Base-by-base conservation (phyloP, 2,113 vertebrate species). In the Rousettus leschenaultii region DNA sequence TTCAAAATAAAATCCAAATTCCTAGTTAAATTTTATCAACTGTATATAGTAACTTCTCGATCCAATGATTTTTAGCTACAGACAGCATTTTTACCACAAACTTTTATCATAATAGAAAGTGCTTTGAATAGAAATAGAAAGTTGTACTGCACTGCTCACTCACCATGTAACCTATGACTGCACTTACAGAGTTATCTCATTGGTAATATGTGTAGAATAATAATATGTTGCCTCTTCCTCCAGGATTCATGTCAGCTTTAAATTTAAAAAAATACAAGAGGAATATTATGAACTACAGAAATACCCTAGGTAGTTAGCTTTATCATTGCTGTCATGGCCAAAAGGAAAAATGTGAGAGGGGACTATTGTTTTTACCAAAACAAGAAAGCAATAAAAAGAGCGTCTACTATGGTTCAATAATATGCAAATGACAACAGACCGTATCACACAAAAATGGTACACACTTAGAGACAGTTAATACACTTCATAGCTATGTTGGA, bases 1-100 rank as follows among this genome's bases (percentile, higher is more conserved):
- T 87, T 96, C 75, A 59, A 94, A 87, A 59, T 79, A 71, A 84
- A 92, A 79, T 84, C 7, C 59, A 78, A 92, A 89, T 68, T 94
- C 5, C 33, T 91, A 70, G 51, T 91, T 89, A 91, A 86, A 13
- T 92, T 79, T 86, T 83, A 80, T 90, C 53, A 90, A 51, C 35
- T 78, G 3, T 74, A 57, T 66, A 83, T 28, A 79, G 19, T 33
- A 68, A 77, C 48, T 92, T 95, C 51, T 92, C 71, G 70, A 59
- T 35, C 6, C 5, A 78, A 10, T 51, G 26, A 1, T 89, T 73
- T 77, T 77, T 74, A 68, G 18, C 15, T 24, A 68, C 0, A 0
- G 35, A 48, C 53, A 70, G 1, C 40, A 84, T 55, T 83, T 86
- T 86, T 7, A 57, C 22, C 1, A 57, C 63, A 90, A 83, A 95